phyloP scores from a whole-genome alignment of 2,113 vertebrate species.

The Silurus glanis region DNA sequence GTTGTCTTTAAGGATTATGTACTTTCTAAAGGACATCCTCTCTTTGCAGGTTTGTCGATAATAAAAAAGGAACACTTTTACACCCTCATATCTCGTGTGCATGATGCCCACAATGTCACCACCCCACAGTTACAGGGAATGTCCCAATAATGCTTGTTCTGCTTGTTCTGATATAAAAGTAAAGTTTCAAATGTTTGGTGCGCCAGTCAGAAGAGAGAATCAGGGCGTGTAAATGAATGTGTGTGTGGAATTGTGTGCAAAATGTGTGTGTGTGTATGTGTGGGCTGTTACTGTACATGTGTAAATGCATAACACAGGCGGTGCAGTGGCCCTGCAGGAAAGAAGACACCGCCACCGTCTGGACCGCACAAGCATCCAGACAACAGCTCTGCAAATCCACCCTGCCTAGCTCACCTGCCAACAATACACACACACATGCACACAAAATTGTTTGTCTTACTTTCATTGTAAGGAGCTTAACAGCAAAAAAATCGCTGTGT shows the following conservation, averaged over 20 bases:
- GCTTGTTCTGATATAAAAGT: background rate
- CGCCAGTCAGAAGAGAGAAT: background rate
- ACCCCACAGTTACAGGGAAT: background rate
- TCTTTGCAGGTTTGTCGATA: background rate
- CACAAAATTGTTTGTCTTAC: background rate
- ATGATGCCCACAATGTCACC: background rate
- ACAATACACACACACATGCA: slow-evolving; percentile 32
- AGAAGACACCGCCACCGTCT: slow-evolving; percentile 49
- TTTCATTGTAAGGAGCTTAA: background rate
- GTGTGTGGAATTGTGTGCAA: background rate
- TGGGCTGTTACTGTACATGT: slow-evolving; percentile 15
- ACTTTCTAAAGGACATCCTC: background rate
- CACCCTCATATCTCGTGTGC: background rate
- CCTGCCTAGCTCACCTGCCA: slow-evolving; percentile 45
- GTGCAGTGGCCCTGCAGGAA: slow-evolving; percentile 35
- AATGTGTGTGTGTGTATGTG: background rate
- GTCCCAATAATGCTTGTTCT: background rate
- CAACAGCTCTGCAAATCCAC: slow-evolving; percentile 50
- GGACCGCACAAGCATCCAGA: slow-evolving; percentile 54
- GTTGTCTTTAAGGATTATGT: slow-evolving; percentile 17
- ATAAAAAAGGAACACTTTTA: background rate
- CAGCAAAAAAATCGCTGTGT: background rate
- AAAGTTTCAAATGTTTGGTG: too few relatives aligned
- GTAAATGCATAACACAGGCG: slow-evolving; percentile 39
- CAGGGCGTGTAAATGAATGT: background rate